These are phyloP conservation scores for Latrodectus elegans DNA, from an alignment of 2,888 invertebrate genomes.

Conservation along the genomic window DNA sequence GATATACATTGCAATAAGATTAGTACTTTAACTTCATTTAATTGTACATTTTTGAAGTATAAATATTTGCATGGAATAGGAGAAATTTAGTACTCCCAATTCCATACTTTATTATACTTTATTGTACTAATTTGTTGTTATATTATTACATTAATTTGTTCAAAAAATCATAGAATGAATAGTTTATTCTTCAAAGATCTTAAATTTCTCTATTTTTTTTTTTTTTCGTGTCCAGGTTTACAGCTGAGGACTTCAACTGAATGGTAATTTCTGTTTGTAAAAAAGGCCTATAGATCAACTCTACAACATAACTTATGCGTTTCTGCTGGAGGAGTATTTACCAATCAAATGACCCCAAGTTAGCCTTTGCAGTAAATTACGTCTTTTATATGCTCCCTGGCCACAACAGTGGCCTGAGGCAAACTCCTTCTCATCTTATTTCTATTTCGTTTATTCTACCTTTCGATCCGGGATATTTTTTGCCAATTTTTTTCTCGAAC, in stretches of 20 bases:
- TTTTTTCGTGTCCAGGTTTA: too few relatives aligned
- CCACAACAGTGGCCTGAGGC: conserved; percentile 47
- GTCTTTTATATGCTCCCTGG: conserved; percentile 54
- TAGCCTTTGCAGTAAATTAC: conserved; percentile 63
- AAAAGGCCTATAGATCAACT: conserved; percentile 4
- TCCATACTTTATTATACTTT: too few relatives aligned
- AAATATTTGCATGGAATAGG: too few relatives aligned
- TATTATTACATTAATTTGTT: too few relatives aligned
- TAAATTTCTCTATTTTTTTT: too few relatives aligned
- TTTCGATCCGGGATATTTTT: conserved; percentile 21
- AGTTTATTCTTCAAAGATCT: too few relatives aligned
- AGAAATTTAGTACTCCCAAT: too few relatives aligned
- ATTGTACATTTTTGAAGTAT: too few relatives aligned
- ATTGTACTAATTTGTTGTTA: too few relatives aligned
- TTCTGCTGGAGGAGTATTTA: conserved; percentile 33
- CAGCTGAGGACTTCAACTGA: neutral
- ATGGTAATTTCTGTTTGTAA: conserved; percentile 19
- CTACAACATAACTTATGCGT: conserved; percentile 33
- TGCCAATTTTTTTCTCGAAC: neutral
- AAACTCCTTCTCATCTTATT: conserved; percentile 43
- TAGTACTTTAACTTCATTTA: too few relatives aligned
- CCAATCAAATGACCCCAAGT: conserved; percentile 65
- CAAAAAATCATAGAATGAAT: too few relatives aligned
- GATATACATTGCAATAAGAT: too few relatives aligned
- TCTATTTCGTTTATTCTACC: conserved; percentile 51